These are phyloP conservation scores for Spilosoma lubricipeda DNA, from an alignment of 2,888 invertebrate species.

Conservation along the genomic window DNA sequence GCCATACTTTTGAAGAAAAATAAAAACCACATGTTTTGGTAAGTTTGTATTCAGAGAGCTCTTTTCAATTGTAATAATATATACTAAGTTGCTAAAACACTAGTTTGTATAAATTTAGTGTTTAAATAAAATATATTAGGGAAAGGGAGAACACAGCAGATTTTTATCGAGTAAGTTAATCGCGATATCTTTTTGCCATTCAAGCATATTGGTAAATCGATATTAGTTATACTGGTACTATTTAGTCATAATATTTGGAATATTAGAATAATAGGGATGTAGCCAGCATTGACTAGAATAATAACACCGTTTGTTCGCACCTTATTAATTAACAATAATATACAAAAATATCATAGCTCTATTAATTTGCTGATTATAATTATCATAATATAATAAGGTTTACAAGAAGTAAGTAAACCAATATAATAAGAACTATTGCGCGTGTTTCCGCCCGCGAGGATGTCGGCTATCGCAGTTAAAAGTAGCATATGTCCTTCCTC, in stretches of 20 bases:
- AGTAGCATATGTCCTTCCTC: no score
- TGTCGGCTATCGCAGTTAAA: no score
- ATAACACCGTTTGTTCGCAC: neutral
- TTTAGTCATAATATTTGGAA: neutral
- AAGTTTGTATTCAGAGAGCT: constrained; percentile 21
- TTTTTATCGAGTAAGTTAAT: neutral
- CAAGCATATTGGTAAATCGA: neutral
- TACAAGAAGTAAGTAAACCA: no score
- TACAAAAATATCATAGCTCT: neutral
- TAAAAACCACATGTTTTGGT: constrained; percentile 33
- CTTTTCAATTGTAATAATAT: no score
- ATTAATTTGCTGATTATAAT: no score
- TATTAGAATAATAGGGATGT: neutral
- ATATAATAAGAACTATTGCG: no score
- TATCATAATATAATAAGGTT: no score
- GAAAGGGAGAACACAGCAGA: neutral
- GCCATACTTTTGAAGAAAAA: constrained; percentile 52
- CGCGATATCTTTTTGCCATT: neutral
- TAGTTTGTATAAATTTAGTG: neutral
- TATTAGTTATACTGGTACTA: no score
- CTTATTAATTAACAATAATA: no score
- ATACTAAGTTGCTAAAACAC: neutral
- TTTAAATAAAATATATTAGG: neutral
- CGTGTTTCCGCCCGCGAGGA: no score
- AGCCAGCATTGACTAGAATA: neutral